Conservation (phyloP, 1,140 invertebrate species). For the Battus philenor region DNA sequence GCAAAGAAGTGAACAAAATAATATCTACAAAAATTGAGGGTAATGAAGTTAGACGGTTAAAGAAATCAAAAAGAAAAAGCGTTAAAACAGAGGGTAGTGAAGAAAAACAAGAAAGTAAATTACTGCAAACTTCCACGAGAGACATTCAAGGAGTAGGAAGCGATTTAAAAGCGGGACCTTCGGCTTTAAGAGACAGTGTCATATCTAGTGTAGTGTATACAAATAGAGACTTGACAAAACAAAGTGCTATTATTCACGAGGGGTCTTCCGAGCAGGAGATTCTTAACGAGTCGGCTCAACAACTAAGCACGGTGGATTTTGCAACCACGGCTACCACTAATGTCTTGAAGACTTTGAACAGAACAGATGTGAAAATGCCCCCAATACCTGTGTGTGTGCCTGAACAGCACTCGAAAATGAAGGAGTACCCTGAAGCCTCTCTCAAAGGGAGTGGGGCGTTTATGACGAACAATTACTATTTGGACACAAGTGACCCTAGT, state of each 20-base stretch:
- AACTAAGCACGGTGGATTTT: conserved; percentile 68
- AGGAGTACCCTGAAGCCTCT: conserved; percentile 72
- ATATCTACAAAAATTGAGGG: conserved; percentile 19
- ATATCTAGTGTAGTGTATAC: conserved; percentile 64
- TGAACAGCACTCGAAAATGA: conserved; percentile 46
- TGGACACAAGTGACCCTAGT: conserved; percentile 71
- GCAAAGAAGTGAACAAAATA: conserved; percentile 21
- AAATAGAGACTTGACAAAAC: conserved; percentile 46
- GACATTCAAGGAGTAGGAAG: conserved; percentile 28
- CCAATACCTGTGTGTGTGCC: conserved; percentile 57
- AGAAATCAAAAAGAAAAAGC: conserved; percentile 51
- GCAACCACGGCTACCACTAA: conserved; percentile 35
- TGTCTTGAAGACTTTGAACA: conserved; percentile 52
- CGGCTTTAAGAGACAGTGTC: conserved; percentile 48
- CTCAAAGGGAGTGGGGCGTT: conserved; percentile 71
- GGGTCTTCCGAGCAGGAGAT: conserved; percentile 83
- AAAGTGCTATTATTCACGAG: conserved; percentile 77
- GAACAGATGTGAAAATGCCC: conserved; percentile 64
- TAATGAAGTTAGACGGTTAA: conserved; percentile 43
- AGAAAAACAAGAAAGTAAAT: conserved; percentile 40
- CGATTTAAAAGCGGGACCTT: conserved; percentile 19
- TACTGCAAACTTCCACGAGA: conserved; percentile 26
- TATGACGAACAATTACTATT: conserved; percentile 66
- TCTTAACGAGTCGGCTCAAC: conserved; percentile 76
- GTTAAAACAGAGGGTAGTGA: conserved; percentile 37